Evolutionary conservation across 2,888 invertebrate genomes (phyloP).

Genomic region (Eurytoma adleriae): DNA sequence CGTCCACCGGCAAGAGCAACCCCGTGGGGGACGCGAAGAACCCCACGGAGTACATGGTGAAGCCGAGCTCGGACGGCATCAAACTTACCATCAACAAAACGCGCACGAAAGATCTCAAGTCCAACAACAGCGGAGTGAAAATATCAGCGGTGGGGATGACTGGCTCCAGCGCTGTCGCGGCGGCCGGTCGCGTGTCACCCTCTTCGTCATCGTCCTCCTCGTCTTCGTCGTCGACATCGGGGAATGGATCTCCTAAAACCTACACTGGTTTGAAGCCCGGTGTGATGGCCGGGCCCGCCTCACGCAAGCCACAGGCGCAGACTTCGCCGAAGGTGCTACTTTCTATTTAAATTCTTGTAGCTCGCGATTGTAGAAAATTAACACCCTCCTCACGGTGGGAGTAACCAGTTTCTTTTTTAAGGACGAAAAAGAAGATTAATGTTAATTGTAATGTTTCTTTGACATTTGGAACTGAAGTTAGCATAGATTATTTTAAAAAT

Average conservation of each 20-base stretch:
- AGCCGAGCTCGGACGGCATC: constrained; percentile 91
- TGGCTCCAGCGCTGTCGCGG: constrained; percentile 44
- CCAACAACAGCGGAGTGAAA: constrained; percentile 67
- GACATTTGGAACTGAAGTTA: too few relatives aligned
- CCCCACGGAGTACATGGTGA: constrained; percentile 90
- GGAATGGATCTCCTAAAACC: constrained; percentile 85
- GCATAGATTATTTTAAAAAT: too few relatives aligned
- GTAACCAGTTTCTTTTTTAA: too few relatives aligned
- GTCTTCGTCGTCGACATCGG: constrained; percentile 56
- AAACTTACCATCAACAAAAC: constrained; percentile 95
- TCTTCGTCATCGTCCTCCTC: constrained; percentile 66
- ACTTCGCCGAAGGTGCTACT: constrained; percentile 67
- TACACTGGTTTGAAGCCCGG: constrained; percentile 90
- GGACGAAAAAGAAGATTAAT: too few relatives aligned
- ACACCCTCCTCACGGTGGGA: too few relatives aligned
- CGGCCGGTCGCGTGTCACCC: constrained; percentile 52
- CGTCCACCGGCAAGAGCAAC: constrained; percentile 73
- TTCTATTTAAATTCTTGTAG: not conserved
- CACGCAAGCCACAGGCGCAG: constrained; percentile 84
- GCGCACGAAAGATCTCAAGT: constrained; percentile 83
- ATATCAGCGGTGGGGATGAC: constrained; percentile 63
- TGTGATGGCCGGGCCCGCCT: constrained; percentile 91
- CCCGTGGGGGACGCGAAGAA: constrained; percentile 79
- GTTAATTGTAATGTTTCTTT: too few relatives aligned
- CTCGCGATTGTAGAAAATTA: too few relatives aligned